These are phyloP conservation scores for Strix occidentalis DNA, from an alignment of 2,797 vertebrate species.

Conservation along the genomic window DNA sequence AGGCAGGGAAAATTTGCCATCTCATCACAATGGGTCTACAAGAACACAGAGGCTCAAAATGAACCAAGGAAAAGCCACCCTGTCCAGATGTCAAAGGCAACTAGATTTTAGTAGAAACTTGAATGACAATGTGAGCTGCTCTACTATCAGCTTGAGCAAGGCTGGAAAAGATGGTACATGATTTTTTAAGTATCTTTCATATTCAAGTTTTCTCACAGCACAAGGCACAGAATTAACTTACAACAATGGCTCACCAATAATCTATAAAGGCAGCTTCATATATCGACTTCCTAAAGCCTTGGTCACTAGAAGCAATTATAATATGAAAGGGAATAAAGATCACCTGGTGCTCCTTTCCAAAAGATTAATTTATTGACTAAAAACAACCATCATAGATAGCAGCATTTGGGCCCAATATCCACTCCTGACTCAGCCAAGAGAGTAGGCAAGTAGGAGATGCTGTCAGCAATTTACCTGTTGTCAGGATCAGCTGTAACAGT, in stretches of 20 bases:
- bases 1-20: background rate
- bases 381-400: fast-evolving
- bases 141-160: background rate
- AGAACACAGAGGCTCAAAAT: background rate
- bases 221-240: background rate
- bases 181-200: background rate
- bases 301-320: background rate
- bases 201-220: background rate
- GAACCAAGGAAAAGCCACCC: background rate
- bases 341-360: background rate
- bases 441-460: background rate
- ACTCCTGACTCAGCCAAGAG: background rate
- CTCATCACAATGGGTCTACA: background rate
- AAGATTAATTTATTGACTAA: background rate
- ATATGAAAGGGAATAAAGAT: background rate
- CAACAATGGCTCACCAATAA: background rate
- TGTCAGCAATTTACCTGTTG: background rate
- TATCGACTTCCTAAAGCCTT: background rate
- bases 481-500: background rate
- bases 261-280: background rate
- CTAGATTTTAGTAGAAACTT: background rate
- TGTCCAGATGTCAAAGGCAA: background rate
- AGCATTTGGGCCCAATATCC: background rate
- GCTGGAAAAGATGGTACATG: background rate
- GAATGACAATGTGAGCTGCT: background rate